Evolutionary conservation across 1,140 invertebrate genomes (phyloP), one percentile per base, ranked within the genome.

Genomic region (Camponotus vicinus): DNA sequence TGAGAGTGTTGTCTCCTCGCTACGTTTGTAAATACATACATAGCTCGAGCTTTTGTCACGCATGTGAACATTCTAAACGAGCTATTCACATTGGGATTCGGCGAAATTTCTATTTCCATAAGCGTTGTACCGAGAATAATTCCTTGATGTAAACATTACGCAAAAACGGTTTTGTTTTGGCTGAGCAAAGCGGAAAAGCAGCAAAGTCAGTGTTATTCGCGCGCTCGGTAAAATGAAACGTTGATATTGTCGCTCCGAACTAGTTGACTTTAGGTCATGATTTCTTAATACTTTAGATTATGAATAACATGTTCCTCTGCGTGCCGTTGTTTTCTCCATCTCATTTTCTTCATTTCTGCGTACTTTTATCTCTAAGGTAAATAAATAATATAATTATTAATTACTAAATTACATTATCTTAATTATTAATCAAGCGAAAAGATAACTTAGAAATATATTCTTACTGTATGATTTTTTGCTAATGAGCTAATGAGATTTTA

Each of bases 51-150:
- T 55, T 63, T 42, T 40, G 45, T 83, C 45, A 73, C 42, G 73
- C 63, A 61, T 21, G 61, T 89, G 55, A 85, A 79, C 52, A 67
- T 37, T 18, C 15, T n/a, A 8, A 18, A 11, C 57, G 86, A 87
- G 11, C 32, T 40, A 66, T 78, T 89, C 86, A 89, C 61, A 27
- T 34, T 52, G 69, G 88, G 88, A 57, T 49, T 69, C 52, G 52
- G 59, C 42, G 42, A 11, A 13, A 70, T 70, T 45, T n/a, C 64
- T 61, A 21, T 11, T 55, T 59, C 9, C 27, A 18, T 11, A 66
- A 8, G n/a, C 42, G 0, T 21, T 40, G 7, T 34, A 11, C 27
- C 2, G 8, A 1, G 45, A 84, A 57, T 61, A 69, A 42, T 69
- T 21, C 21, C 42, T 27, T 3, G n/a, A 57, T 57, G 86, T 85